phyloP scores from a whole-genome alignment of 2,797 vertebrate genomes.

The Parauchenoglanis ngamensis region DNA sequence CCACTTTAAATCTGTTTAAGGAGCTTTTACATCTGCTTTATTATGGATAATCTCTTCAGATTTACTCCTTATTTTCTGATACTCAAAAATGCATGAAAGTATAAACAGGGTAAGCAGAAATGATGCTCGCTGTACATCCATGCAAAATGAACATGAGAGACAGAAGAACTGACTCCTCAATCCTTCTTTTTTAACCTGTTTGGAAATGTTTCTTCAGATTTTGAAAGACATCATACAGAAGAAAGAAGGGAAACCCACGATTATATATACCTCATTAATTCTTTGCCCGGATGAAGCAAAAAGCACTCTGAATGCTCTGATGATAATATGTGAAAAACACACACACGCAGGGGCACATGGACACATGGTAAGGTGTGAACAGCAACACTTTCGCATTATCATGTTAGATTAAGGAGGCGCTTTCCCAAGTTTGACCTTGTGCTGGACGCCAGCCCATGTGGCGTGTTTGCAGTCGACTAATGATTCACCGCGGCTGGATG shows the following conservation, averaged over 20 bases:
- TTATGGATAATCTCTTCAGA: constrained; percentile 6
- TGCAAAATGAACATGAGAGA: not conserved
- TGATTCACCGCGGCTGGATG: constrained; percentile 3
- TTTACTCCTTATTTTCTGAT: not conserved
- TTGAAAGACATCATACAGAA: not conserved
- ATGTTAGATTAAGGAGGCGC: not conserved
- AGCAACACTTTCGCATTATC: not conserved
- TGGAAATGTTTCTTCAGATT: not conserved
- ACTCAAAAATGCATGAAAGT: not conserved
- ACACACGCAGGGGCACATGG: not conserved
- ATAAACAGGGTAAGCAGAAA: not conserved
- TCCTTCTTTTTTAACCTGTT: not conserved
- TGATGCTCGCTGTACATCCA: not conserved
- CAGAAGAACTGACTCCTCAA: not conserved
- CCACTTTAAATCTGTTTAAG: too few species aligned
- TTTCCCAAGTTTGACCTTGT: constrained; percentile 1
- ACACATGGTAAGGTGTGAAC: not conserved
- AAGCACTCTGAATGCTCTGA: not conserved
- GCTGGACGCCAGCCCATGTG: not conserved
- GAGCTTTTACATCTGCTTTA: not conserved
- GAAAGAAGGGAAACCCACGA: not conserved
- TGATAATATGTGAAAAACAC: not conserved
- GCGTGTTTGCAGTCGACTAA: constrained; percentile 1
- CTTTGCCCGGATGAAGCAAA: not conserved
- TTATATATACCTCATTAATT: not conserved